Evolutionary conservation across 2,797 vertebrate genomes (phyloP).

Genomic region (Chanos chanos): DNA sequence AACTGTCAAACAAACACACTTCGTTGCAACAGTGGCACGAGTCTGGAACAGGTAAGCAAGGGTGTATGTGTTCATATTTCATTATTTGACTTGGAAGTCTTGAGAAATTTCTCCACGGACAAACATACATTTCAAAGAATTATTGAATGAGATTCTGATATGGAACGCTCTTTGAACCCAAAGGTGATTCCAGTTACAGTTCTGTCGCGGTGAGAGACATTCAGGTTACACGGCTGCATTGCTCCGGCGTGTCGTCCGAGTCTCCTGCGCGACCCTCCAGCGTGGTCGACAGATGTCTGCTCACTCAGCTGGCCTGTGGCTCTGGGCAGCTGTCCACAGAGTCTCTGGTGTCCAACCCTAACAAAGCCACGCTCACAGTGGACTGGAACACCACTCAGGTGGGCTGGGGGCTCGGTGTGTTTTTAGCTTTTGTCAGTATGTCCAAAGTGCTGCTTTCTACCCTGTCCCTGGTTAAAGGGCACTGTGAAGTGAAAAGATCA

Average conservation of each 20-base stretch:
- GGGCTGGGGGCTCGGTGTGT: too few relatives aligned
- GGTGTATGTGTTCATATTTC: too few relatives aligned
- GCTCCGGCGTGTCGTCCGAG: constrained; percentile 27
- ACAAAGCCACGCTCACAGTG: constrained; percentile 79
- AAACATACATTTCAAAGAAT: too few relatives aligned
- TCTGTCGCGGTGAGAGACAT: constrained; percentile 69
- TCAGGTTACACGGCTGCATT: constrained; percentile 52
- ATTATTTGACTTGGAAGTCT: too few relatives aligned
- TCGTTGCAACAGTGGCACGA: constrained; percentile 55
- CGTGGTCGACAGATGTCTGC: constrained; percentile 65
- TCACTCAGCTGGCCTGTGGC: constrained; percentile 54
- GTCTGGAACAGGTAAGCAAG: constrained; percentile 64
- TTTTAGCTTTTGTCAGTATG: too few relatives aligned
- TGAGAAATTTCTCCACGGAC: too few relatives aligned
- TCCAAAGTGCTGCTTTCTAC: too few relatives aligned
- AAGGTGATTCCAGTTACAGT: constrained; percentile 62
- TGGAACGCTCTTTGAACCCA: constrained; percentile 42
- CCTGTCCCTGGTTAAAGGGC: too few relatives aligned
- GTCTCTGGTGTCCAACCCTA: constrained; percentile 65
- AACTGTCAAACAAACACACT: constrained; percentile 55
- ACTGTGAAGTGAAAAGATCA: too few relatives aligned
- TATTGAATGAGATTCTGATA: too few relatives aligned
- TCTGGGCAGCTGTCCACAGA: constrained; percentile 40
- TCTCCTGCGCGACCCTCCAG: constrained; percentile 48
- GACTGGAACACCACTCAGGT: constrained; percentile 77